Evolutionary conservation across 2,113 vertebrate species (phyloP), one percentile per base, ranked within the genome.

Genomic region (Bungarus multicinctus): DNA sequence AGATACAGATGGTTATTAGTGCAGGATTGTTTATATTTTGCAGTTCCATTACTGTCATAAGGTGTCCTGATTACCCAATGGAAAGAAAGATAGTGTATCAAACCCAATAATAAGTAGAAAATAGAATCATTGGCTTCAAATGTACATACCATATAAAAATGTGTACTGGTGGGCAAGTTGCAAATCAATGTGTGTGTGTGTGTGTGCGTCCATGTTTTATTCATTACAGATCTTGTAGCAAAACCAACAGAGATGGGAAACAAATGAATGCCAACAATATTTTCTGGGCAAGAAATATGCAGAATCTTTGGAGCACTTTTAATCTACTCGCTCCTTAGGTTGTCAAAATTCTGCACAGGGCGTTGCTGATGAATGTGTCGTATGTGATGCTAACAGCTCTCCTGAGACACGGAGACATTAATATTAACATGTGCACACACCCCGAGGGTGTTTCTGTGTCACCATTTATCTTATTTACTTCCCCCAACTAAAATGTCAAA

Each of bases 391-490:
- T 88, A 91, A 88, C 30, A 89, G 16, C 34, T 92, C 43, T 91
- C 86, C 87, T 10, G 57, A 89, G 92, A 27, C 0, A 11, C 6
- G 11, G 34, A 52, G 87, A 74, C 25, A 93, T 91, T 74, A 93
- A 25, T 45, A 94, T 94, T 89, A 88, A 69, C 34, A 27, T 92
- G 58, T 91, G 25, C 85, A 85, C 16, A 39, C 74, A 92, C 64
- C 4, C 52, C 43, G 85, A 30, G 22, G 90, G 58, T 87, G 85
- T 92, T 85, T 54, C 55, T 5, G 1, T 93, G 54, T 39, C 87
- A 30, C 34, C 55, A 90, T 93, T 95, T 74, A 88, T 87, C 53
- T 93, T 91, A 58, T 93, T 94, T 91, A 95, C 94, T 93, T 90
- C 20, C 25, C 89, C 74, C 18, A 53, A 25, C 12, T 92, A 39